Evolutionary conservation across 2,113 vertebrate genomes (phyloP).

Genomic region (Hydropotes inermis): DNA sequence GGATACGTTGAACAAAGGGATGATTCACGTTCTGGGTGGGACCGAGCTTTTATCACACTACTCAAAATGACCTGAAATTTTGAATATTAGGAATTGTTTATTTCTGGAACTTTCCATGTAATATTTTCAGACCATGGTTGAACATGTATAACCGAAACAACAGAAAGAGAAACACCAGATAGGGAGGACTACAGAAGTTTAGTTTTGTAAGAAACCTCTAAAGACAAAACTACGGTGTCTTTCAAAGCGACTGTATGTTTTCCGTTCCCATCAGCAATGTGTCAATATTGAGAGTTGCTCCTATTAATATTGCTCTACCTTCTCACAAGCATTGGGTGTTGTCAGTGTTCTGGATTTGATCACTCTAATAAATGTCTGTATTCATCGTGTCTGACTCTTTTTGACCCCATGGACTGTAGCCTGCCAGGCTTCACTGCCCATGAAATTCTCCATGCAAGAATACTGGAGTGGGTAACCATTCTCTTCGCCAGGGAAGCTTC

Average conservation of each 20-base stretch:
- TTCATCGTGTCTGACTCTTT: background rate
- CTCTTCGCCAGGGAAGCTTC: background rate
- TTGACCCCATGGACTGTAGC: background rate
- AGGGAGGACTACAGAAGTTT: background rate
- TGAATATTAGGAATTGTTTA: background rate
- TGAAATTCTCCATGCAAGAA: background rate
- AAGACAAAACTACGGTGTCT: background rate
- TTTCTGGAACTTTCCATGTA: background rate
- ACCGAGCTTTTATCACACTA: background rate
- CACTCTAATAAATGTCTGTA: background rate
- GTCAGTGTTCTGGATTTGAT: background rate
- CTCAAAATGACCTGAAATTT: background rate
- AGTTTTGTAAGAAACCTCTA: background rate
- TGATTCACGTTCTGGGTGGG: background rate
- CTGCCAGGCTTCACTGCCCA: background rate
- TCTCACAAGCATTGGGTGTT: background rate
- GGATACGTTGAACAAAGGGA: background rate
- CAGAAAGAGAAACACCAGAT: background rate
- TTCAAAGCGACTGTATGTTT: background rate
- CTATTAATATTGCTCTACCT: background rate
- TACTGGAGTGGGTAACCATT: background rate
- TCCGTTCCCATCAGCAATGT: background rate
- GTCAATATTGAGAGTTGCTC: background rate
- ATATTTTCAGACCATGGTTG: background rate
- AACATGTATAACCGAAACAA: background rate